These are phyloP conservation scores for Drosophila anomalata DNA, from an alignment of 2,888 invertebrate genomes.

Conservation along the genomic window DNA sequence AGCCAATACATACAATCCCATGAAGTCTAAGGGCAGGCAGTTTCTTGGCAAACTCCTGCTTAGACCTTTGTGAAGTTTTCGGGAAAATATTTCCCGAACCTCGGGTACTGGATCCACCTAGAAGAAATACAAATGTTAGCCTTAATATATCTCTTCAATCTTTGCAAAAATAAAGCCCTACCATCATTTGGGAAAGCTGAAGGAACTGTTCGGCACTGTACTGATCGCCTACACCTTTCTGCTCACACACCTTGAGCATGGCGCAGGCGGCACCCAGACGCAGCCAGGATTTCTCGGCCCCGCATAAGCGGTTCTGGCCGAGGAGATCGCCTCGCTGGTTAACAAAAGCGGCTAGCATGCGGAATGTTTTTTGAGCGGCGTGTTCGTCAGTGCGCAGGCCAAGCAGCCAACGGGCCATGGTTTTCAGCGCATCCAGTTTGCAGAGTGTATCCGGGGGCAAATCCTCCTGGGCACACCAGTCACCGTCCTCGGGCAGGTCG, in stretches of 20 bases:
- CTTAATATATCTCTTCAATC: too few relatives aligned
- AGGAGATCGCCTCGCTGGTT: conserved; percentile 94
- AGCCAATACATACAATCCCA: conserved; percentile 96
- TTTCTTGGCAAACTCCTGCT: conserved; percentile 93
- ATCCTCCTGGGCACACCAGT: conserved; percentile 94
- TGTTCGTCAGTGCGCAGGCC: conserved; percentile 94
- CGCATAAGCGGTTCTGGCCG: conserved; percentile 90
- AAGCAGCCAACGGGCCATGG: conserved; percentile 97
- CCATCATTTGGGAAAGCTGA: conserved; percentile 95
- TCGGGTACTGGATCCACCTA: conserved; percentile 90
- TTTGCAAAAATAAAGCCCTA: conserved; percentile 84
- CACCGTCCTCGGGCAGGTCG: conserved; percentile 69
- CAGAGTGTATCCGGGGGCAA: conserved; percentile 95
- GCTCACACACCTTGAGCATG: conserved; percentile 98
- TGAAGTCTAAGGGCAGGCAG: conserved; percentile 97
- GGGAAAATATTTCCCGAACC: conserved; percentile 94
- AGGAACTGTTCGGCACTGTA: conserved; percentile 98
- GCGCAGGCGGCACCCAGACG: conserved; percentile 96
- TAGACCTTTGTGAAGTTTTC: conserved; percentile 95
- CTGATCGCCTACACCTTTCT: conserved; percentile 97
- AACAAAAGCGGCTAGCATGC: conserved; percentile 97
- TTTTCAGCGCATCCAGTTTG: conserved; percentile 97
- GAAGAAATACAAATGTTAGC: not conserved
- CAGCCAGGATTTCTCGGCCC: conserved; percentile 96
- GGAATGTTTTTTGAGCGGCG: conserved; percentile 96